Conservation (phyloP, 64 coral and sea anemone species). For the Trachythela sp. region DNA sequence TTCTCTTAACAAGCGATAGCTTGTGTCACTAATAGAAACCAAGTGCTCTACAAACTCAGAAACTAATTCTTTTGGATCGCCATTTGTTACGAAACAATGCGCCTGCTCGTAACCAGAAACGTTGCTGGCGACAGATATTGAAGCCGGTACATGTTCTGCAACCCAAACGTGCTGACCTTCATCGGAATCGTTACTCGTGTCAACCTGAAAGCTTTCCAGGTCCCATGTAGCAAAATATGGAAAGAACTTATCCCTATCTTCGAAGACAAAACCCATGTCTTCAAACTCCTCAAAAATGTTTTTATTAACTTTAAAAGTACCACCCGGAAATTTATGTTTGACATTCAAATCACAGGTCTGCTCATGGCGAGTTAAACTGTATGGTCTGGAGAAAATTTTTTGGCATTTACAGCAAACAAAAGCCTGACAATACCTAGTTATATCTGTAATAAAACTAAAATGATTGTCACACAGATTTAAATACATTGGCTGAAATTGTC, state of each 20-base stretch:
- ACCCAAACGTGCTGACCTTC: background rate
- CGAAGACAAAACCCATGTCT: background rate
- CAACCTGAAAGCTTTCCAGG: background rate
- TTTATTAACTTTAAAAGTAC: background rate
- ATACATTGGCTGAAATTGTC: background rate
- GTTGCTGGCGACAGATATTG: background rate
- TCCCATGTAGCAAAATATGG: background rate
- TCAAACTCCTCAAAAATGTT: background rate
- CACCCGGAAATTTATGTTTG: background rate
- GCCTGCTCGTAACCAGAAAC: background rate
- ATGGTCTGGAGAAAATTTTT: background rate
- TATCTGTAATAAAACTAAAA: slow-evolving; percentile 15
- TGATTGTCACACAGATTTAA: background rate
- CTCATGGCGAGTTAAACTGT: background rate
- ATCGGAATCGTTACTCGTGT: background rate
- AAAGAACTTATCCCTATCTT: background rate
- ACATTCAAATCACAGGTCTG: background rate
- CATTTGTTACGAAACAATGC: background rate
- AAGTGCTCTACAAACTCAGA: background rate
- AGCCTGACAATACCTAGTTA: background rate
- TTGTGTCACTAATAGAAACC: too few species aligned
- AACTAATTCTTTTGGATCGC: background rate
- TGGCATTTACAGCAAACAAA: slow-evolving; percentile 1
- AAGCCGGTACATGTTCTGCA: background rate
- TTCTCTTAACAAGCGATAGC: background rate